Conservation (phyloP, 2,113 vertebrate genomes). For the Scomber scombrus region DNA sequence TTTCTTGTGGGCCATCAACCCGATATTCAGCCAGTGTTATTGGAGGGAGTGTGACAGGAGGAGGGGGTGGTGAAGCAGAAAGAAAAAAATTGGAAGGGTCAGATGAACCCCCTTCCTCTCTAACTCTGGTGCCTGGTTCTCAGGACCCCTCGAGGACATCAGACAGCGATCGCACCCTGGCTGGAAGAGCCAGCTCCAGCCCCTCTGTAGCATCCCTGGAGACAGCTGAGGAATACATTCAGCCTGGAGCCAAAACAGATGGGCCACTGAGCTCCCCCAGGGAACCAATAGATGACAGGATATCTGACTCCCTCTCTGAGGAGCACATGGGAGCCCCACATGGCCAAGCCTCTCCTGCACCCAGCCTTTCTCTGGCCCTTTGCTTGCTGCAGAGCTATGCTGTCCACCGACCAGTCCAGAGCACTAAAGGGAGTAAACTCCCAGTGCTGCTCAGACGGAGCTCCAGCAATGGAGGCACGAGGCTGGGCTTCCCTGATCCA, state of each 20-base stretch:
- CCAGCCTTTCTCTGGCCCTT: slow-evolving; percentile 87
- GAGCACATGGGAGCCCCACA: slow-evolving; percentile 76
- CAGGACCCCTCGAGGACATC: slow-evolving; percentile 70
- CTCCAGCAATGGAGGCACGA: slow-evolving; percentile 68
- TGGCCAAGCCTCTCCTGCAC: slow-evolving; percentile 41
- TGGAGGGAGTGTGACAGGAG: slow-evolving; percentile 75
- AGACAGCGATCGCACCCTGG: slow-evolving; percentile 87
- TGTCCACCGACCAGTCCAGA: slow-evolving; percentile 88
- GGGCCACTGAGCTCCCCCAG: slow-evolving; percentile 53
- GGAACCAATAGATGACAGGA: slow-evolving; percentile 79
- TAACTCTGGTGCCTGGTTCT: slow-evolving; percentile 81
- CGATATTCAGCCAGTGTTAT: slow-evolving; percentile 85
- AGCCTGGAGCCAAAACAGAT: slow-evolving; percentile 76
- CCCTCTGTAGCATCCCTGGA: slow-evolving; percentile 91
- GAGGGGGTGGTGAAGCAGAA: slow-evolving; percentile 41
- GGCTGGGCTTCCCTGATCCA: slow-evolving; percentile 66
- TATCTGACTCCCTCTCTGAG: slow-evolving; percentile 85
- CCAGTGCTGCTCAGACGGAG: slow-evolving; percentile 87
- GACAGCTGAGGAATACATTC: slow-evolving; percentile 78
- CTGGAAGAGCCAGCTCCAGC: slow-evolving; percentile 85
- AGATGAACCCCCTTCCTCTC: slow-evolving; percentile 81
- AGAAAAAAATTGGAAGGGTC: slow-evolving; percentile 64
- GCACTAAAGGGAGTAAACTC: slow-evolving; percentile 89
- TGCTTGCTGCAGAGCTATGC: slow-evolving; percentile 87
- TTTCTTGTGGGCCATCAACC: slow-evolving; percentile 88